Conservation (phyloP, 2,797 vertebrate genomes). For the Anguilla megastoma region DNA sequence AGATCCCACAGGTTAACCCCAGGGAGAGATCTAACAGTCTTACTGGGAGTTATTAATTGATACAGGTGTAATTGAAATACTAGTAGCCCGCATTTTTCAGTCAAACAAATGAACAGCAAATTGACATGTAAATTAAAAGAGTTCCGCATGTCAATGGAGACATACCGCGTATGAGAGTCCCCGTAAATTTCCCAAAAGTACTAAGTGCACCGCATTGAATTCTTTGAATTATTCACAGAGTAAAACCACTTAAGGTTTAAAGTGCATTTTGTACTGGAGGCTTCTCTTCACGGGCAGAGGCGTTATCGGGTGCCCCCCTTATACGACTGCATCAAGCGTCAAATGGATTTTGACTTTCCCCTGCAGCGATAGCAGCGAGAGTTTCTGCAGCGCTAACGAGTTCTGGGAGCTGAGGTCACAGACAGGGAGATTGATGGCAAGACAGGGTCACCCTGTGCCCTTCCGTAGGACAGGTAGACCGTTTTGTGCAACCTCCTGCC, state of each 20-base stretch:
- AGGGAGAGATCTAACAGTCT: background rate
- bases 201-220: background rate
- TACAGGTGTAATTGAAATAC: background rate
- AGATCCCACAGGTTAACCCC: background rate
- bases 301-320: background rate
- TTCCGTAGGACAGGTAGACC: conserved; percentile 62
- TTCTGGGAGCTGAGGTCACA: conserved; percentile 32
- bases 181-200: background rate
- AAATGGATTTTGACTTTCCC: conserved; percentile 32
- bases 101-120: background rate
- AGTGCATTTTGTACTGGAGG: background rate
- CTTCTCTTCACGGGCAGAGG: background rate
- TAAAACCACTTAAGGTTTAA: background rate
- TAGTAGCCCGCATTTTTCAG: background rate
- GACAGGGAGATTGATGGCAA: conserved; percentile 37
- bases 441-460: conserved; percentile 2
- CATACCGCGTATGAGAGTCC: background rate
- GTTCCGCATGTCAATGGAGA: background rate
- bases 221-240: background rate
- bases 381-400: conserved; percentile 37
- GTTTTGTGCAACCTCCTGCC: conserved; percentile 65
- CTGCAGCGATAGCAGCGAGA: conserved; percentile 22
- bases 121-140: background rate
- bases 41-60: background rate
- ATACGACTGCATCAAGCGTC: conserved; percentile 21